Evolutionary conservation across 1,140 invertebrate genomes (phyloP).

Genomic region (Drosophila nannoptera): DNA sequence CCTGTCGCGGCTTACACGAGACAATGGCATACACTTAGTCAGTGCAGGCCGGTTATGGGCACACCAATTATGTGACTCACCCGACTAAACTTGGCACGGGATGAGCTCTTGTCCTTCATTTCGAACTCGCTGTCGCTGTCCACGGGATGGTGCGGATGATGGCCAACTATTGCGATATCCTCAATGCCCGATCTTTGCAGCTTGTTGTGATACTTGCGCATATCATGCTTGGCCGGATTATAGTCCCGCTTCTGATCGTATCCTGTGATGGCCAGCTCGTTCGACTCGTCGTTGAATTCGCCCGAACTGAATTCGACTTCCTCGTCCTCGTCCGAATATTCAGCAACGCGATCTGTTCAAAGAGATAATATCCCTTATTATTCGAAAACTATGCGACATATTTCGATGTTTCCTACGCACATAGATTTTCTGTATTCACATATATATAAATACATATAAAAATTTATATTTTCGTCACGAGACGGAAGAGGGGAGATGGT

Average conservation of each 20-base stretch:
- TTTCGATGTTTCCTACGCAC: constrained; percentile 2
- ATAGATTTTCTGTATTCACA: neutral
- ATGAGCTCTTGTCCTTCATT: constrained; percentile 80
- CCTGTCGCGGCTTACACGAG: constrained; percentile 49
- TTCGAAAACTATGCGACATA: constrained; percentile 5
- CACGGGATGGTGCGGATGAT: constrained; percentile 63
- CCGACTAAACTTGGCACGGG: constrained; percentile 78
- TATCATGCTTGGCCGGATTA: constrained; percentile 77
- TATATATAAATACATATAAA: neutral
- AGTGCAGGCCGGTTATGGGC: neutral
- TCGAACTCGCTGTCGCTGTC: constrained; percentile 81
- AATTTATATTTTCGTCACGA: neutral
- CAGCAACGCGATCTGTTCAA: constrained; percentile 81
- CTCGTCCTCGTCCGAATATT: constrained; percentile 84
- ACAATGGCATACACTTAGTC: neutral
- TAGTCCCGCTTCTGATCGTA: constrained; percentile 78
- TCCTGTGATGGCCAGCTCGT: constrained; percentile 71
- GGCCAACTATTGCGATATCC: constrained; percentile 70
- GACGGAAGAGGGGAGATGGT: neutral
- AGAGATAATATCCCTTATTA: neutral
- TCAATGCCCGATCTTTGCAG: constrained; percentile 76
- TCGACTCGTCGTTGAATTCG: constrained; percentile 83
- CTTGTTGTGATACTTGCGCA: constrained; percentile 79
- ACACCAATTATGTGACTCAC: constrained; percentile 55
- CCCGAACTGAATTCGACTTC: constrained; percentile 85